Evolutionary conservation across 2,113 vertebrate species (phyloP).

Genomic region (Halcyon malimbica): DNA sequence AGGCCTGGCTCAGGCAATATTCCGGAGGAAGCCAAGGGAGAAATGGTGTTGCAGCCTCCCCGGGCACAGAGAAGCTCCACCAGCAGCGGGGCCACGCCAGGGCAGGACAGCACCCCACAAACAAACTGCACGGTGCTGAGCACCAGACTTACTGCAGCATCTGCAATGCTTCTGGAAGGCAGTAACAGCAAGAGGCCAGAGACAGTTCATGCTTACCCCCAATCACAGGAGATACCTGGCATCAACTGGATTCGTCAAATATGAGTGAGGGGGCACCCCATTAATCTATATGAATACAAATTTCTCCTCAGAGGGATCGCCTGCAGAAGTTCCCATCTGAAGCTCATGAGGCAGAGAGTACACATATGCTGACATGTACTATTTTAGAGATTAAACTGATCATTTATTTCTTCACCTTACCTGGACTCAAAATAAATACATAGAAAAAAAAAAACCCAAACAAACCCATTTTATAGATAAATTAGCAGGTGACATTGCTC

Average conservation of each 20-base stretch:
- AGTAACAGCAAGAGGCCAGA: background rate
- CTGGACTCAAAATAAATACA: background rate
- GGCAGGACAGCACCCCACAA: background rate
- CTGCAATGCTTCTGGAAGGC: background rate
- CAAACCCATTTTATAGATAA: background rate
- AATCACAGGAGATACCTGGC: background rate
- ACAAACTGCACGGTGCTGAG: fast-evolving
- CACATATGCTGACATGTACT: background rate
- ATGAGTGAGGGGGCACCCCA: fast-evolving
- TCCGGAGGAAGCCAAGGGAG: background rate
- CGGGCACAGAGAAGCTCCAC: fast-evolving
- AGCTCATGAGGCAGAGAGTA: background rate
- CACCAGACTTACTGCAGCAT: background rate
- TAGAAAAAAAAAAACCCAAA: background rate
- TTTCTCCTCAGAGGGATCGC: background rate
- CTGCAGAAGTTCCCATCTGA: background rate
- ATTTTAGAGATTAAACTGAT: background rate
- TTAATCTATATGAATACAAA: background rate
- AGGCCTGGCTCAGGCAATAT: background rate
- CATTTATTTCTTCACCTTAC: background rate
- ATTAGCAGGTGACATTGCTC: background rate
- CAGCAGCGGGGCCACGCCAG: fast-evolving
- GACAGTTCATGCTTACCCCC: background rate
- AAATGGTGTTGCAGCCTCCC: background rate
- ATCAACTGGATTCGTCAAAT: background rate